Evolutionary conservation across 2,113 vertebrate species (phyloP).

Genomic region (Menidia beryllina): DNA sequence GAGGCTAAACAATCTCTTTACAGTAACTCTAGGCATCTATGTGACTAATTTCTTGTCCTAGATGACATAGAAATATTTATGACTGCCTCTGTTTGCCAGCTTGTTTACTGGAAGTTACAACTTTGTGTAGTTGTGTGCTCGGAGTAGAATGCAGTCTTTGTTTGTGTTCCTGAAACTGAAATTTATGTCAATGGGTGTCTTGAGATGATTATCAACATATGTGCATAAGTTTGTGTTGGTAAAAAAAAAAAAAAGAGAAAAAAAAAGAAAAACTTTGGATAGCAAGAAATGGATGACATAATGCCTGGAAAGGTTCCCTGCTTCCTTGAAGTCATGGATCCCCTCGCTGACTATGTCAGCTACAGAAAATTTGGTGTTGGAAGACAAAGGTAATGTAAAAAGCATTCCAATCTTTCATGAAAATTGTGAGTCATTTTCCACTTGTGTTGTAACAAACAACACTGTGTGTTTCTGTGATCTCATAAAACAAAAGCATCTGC

Average conservation of each 20-base stretch:
- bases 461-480: constrained; percentile 34
- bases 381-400: constrained; percentile 46
- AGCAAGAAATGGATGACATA: constrained; percentile 14
- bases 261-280: too few species aligned
- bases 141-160: constrained; percentile 27
- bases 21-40: background rate
- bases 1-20: constrained; percentile 18
- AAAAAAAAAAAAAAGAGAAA: constrained; percentile 24
- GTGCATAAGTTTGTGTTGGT: constrained; percentile 8
- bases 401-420: constrained; percentile 48
- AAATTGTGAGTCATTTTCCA: constrained; percentile 67
- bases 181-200: constrained; percentile 43
- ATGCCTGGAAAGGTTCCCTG: constrained; percentile 51
- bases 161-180: constrained; percentile 36
- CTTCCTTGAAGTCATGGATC: constrained; percentile 53
- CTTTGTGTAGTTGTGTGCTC: constrained; percentile 8
- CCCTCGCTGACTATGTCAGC: constrained; percentile 53
- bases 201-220: constrained; percentile 48
- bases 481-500: constrained; percentile 23
- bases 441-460: constrained; percentile 41
- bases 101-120: background rate
- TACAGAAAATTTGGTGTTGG: constrained; percentile 59
- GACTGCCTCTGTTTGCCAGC: constrained; percentile 3
- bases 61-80: constrained; percentile 15
- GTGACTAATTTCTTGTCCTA: constrained; percentile 2